phyloP scores from a whole-genome alignment of 2,888 invertebrate species.

The Chloromyia formosa region DNA sequence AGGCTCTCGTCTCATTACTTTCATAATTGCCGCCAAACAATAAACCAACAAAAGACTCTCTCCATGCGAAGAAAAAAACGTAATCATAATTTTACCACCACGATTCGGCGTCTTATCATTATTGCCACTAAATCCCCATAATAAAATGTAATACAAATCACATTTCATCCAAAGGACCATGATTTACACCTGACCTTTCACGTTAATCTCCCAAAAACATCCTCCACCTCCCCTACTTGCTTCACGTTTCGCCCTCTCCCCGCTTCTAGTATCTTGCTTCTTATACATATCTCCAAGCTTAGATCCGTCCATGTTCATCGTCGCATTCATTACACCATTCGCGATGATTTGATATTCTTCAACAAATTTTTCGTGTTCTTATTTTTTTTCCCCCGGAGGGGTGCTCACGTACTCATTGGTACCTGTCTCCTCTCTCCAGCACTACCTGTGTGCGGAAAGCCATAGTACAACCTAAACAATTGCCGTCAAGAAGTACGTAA shows the following conservation, averaged over 20 bases:
- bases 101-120: not conserved
- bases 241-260: not conserved
- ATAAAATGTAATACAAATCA: conserved; percentile 30
- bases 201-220: not conserved
- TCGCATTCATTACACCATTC: not conserved
- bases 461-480: not conserved
- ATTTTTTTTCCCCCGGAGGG: not conserved
- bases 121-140: conserved; percentile 3
- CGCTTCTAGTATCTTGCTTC: no score
- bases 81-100: not conserved
- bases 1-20: no score
- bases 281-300: not conserved
- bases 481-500: not conserved
- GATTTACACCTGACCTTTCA: conserved; percentile 26
- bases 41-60: no score
- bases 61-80: no score
- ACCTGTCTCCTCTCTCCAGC: not conserved
- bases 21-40: no score
- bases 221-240: not conserved
- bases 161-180: not conserved
- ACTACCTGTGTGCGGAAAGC: not conserved
- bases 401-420: not conserved
- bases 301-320: not conserved
- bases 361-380: not conserved
- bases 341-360: not conserved